A percentile compares a stretch with the other conserved stretches of the same genome.
Evolutionary conservation across 2,113 vertebrate species (phyloP).

Genomic region (Chaetodon trifascialis): DNA sequence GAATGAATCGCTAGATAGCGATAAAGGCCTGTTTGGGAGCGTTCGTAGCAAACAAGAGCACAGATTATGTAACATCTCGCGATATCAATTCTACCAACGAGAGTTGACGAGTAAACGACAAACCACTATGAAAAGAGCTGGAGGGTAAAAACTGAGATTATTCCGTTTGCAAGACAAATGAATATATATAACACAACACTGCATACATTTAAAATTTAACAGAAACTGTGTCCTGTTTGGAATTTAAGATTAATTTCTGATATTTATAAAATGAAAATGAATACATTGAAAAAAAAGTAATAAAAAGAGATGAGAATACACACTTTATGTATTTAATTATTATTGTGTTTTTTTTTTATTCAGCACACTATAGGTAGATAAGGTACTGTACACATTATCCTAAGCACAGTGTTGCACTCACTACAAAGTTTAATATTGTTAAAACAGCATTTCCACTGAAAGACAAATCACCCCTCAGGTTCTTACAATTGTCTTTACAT

Average conservation of each 20-base stretch:
- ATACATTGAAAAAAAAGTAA: too few species aligned
- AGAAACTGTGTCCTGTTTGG: too few species aligned
- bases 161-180: too few species aligned
- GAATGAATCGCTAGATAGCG: background rate
- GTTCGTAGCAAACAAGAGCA: background rate
- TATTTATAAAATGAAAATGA: too few species aligned
- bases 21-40: background rate
- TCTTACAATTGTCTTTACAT: background rate
- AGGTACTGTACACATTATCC: background rate
- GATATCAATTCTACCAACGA: background rate
- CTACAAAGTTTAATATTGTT: background rate
- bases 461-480: background rate
- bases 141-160: too few species aligned
- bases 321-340: too few species aligned
- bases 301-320: background rate
- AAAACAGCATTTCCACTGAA: background rate
- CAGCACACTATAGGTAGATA: background rate
- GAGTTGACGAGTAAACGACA: background rate
- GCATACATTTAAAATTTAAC: too few species aligned
- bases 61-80: background rate
- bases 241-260: too few species aligned
- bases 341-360: too few species aligned
- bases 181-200: too few species aligned
- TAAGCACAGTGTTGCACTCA: background rate
- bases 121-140: background rate